Evolutionary conservation across 1,140 invertebrate genomes (phyloP), one percentile per base, ranked within the genome.

Genomic region (Episyrphus balteatus): DNA sequence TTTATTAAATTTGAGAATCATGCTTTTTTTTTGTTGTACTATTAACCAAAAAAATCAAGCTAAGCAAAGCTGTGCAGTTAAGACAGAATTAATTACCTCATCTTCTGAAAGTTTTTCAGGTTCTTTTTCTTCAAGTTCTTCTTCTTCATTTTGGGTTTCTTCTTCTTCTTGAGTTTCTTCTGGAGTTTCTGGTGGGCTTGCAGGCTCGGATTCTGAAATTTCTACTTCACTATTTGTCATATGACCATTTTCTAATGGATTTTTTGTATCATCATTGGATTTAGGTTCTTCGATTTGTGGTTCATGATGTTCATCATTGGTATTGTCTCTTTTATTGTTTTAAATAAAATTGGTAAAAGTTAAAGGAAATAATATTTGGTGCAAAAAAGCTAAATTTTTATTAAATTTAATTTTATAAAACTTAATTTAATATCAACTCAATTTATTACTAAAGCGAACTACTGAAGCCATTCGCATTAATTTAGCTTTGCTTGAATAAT

Each of bases 271-370:
- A 42, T 49, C 50, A 39, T 62, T 62, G 49, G 60, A 55, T 33
- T 58, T 48, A 3, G 21, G 8, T 26, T 26, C 21, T 26, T 26
- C 21, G 21, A 26, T 3, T 5, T 3, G 3, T 26, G 21, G 21
- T 26, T 26, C 21, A 38, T 60, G 60, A 33, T 62, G 56, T 3
- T 62, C 60, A 12, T 60, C 60, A 44, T 58, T 58, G 50, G 50
- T 57, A 53, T 60, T 62, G 46, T 50, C 52, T 55, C 60, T 62
- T 53, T 42, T 37, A 17, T 26, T 5, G 8, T 26, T 26, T 26
- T 8, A 26, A 26, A 5, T 26, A 26, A 26, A 26, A 26, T 26
- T 26, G 21, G 3, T 26, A 26, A 26, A 26, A 3, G 8, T 26
- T 8, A 26, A 26, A n/a, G n/a, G n/a, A n/a, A 26, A 26, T 26